Evolutionary conservation across 2,113 vertebrate species (phyloP).

Genomic region (Notothenia rossii): DNA sequence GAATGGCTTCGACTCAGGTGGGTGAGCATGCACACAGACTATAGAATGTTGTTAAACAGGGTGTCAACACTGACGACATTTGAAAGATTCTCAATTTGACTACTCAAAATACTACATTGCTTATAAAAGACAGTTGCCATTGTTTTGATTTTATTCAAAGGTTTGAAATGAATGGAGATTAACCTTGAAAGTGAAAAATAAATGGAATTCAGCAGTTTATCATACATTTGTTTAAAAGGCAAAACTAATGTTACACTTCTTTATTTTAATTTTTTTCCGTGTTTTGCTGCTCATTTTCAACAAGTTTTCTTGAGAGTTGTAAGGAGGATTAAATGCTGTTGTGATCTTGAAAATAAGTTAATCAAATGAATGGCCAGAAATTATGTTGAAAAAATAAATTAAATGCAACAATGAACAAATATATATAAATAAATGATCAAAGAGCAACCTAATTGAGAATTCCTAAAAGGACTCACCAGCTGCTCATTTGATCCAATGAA

Average conservation of each 20-base stretch:
- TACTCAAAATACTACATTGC: not conserved
- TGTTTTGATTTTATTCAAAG: not conserved
- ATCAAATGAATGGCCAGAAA: not conserved
- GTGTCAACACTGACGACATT: constrained; percentile 6
- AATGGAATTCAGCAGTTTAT: not conserved
- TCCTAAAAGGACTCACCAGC: constrained; percentile 17
- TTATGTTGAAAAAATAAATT: not conserved
- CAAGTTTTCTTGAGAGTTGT: not conserved
- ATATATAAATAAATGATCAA: not conserved
- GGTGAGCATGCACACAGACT: not conserved
- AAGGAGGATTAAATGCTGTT: not conserved
- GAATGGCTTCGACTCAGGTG: constrained; percentile 26
- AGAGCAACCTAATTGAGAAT: not conserved
- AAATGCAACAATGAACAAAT: not conserved
- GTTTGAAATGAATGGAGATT: not conserved
- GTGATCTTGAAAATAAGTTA: not conserved
- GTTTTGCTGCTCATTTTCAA: constrained; percentile 12
- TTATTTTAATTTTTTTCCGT: not conserved
- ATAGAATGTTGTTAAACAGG: not conserved
- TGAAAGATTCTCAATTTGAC: not conserved
- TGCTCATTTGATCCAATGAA: constrained; percentile 42
- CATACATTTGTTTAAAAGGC: not conserved
- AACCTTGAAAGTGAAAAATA: not conserved
- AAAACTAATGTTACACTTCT: not conserved
- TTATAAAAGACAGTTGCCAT: not conserved